These are phyloP conservation scores for Ciona savignyi DNA, from an alignment of 23 tunicate species.

Conservation along the genomic window DNA sequence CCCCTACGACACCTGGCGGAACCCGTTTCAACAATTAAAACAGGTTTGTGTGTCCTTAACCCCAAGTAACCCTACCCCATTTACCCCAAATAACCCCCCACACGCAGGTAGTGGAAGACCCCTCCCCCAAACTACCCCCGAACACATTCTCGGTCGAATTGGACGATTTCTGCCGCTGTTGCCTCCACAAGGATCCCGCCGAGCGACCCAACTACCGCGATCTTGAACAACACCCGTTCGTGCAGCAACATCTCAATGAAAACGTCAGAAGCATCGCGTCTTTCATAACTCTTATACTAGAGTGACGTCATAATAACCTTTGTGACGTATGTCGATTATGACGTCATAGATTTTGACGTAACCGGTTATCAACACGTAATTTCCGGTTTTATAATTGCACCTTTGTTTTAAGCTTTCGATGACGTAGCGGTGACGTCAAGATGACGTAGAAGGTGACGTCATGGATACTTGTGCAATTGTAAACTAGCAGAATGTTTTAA, in stretches of 20 bases:
- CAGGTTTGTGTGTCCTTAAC: constrained; percentile 42
- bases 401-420: too few species aligned
- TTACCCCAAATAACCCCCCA: background rate
- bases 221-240: constrained; percentile 66
- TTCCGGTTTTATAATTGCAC: too few species aligned
- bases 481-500: background rate
- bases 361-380: background rate
- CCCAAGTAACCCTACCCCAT: background rate
- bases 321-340: too few species aligned
- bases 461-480: background rate
- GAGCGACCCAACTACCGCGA: constrained; percentile 82
- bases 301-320: too few species aligned
- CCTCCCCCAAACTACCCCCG: constrained; percentile 80
- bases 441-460: background rate
- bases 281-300: constrained; percentile 78
- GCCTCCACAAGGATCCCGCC: constrained; percentile 86
- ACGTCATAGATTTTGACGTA: background rate
- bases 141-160: constrained; percentile 56
- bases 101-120: constrained; percentile 88
- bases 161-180: constrained; percentile 79
- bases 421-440: background rate
- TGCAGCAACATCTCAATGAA: constrained; percentile 46
- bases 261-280: constrained; percentile 60
- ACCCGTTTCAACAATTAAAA: constrained; percentile 89
- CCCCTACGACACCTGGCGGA: constrained; percentile 94